Evolutionary conservation across 2,797 vertebrate genomes (phyloP).

Genomic region (Chanos chanos): DNA sequence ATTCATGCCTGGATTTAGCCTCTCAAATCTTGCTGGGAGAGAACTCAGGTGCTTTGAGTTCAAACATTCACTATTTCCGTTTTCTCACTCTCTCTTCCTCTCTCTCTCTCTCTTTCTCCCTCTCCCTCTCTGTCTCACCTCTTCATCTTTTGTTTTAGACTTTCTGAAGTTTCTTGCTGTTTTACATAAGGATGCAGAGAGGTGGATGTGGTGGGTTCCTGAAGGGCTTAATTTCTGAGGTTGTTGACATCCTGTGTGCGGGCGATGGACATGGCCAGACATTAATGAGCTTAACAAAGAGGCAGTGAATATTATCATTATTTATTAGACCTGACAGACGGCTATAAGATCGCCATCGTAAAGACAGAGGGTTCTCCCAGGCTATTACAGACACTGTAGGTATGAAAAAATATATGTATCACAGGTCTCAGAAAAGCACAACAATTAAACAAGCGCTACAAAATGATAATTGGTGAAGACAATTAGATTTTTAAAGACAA

Average conservation of each 20-base stretch:
- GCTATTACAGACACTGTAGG: slow-evolving; percentile 41
- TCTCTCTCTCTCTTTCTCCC: slow-evolving; percentile 6
- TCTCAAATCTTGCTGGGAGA: slow-evolving; percentile 46
- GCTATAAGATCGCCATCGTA: slow-evolving; percentile 71
- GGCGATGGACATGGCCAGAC: slow-evolving; percentile 76
- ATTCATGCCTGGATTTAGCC: slow-evolving; percentile 54
- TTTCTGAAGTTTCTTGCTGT: slow-evolving; percentile 1
- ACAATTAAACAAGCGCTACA: slow-evolving; percentile 1
- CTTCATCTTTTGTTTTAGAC: slow-evolving; percentile 4
- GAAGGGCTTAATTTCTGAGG: slow-evolving; percentile 71
- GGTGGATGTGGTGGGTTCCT: slow-evolving; percentile 50
- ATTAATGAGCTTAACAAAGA: slow-evolving; percentile 79
- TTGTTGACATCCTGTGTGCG: slow-evolving; percentile 72
- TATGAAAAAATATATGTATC: slow-evolving; percentile 48
- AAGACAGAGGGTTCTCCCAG: slow-evolving; percentile 64
- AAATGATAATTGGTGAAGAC: too few relatives aligned
- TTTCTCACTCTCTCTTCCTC: slow-evolving; percentile 40
- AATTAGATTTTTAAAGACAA: too few relatives aligned
- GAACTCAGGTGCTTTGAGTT: slow-evolving; percentile 59
- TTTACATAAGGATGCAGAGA: slow-evolving; percentile 38
- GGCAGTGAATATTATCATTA: slow-evolving; percentile 73
- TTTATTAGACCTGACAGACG: slow-evolving; percentile 79
- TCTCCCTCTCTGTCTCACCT: slow-evolving; percentile 37
- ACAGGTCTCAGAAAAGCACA: slow-evolving; percentile 45
- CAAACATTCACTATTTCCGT: slow-evolving; percentile 58